Evolutionary conservation across 2,113 vertebrate species (phyloP).

Genomic region (Oenanthe oenanthe): DNA sequence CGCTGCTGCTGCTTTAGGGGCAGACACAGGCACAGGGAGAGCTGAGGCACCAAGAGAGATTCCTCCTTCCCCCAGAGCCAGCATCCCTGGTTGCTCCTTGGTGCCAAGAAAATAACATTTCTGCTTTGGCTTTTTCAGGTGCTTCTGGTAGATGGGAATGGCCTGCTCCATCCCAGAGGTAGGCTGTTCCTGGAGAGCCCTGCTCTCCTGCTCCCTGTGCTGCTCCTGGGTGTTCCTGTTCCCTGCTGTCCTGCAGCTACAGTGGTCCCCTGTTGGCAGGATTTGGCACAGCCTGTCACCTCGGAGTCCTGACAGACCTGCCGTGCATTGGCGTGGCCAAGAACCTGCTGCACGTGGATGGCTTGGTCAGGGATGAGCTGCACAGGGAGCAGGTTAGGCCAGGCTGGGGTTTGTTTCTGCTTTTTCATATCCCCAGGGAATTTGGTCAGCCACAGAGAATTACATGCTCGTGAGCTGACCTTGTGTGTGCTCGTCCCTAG

Average conservation of each 20-base stretch:
- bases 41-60: not conserved
- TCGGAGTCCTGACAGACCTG: slow-evolving; percentile 86
- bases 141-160: slow-evolving; percentile 93
- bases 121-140: slow-evolving; percentile 76
- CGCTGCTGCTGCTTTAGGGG: not conserved
- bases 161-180: slow-evolving; percentile 93
- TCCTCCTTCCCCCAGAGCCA: not conserved
- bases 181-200: not conserved
- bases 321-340: slow-evolving; percentile 94
- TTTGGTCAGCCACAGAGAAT: fast-evolving
- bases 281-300: slow-evolving; percentile 94
- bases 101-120: not conserved
- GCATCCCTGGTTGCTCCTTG: fast-evolving
- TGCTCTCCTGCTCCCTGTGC: not conserved
- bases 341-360: slow-evolving; percentile 92
- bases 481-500: slow-evolving; percentile 48
- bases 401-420: not conserved
- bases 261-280: slow-evolving; percentile 62
- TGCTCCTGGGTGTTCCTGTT: not conserved
- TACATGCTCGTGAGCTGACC: not conserved
- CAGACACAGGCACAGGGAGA: not conserved
- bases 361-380: slow-evolving; percentile 78
- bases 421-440: not conserved
- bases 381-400: slow-evolving; percentile 86
- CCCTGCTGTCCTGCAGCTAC: not conserved